phyloP scores from a whole-genome alignment of 2,888 invertebrate genomes.

The Fragum fragum region DNA sequence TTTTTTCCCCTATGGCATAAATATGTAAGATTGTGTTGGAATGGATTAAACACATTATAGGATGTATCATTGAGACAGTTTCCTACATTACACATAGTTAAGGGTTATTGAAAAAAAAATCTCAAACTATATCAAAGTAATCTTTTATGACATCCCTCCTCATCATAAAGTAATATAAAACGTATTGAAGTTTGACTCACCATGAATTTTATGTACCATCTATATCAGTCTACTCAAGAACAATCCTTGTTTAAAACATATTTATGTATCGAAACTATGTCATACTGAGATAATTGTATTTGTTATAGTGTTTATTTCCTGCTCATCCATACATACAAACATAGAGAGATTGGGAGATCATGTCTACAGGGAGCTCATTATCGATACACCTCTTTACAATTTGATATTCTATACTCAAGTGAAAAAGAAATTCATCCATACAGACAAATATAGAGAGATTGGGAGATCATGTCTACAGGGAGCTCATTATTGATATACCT shows the following conservation, averaged over 20 bases:
- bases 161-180: background rate
- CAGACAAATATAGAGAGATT: constrained; percentile 1
- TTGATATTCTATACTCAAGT: background rate
- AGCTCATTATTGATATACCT: constrained; percentile 4
- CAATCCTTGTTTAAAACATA: constrained; percentile 21
- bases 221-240: background rate
- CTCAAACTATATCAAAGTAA: background rate
- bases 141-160: background rate
- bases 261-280: constrained; percentile 2
- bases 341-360: constrained; percentile 10
- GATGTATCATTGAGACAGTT: no score
- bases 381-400: constrained; percentile 14
- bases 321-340: constrained; percentile 10
- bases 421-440: constrained; percentile 2
- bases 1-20: no score
- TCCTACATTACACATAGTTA: no score
- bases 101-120: background rate
- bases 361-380: constrained; percentile 1
- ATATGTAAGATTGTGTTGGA: no score
- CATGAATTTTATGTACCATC: constrained; percentile 2
- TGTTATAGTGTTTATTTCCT: constrained; percentile 15
- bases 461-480: background rate
- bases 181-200: constrained; percentile 12
- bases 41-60: no score
- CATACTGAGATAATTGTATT: constrained; percentile 17